Conservation (phyloP, 2,888 invertebrate genomes). For the Ormyrus nitidulus region DNA sequence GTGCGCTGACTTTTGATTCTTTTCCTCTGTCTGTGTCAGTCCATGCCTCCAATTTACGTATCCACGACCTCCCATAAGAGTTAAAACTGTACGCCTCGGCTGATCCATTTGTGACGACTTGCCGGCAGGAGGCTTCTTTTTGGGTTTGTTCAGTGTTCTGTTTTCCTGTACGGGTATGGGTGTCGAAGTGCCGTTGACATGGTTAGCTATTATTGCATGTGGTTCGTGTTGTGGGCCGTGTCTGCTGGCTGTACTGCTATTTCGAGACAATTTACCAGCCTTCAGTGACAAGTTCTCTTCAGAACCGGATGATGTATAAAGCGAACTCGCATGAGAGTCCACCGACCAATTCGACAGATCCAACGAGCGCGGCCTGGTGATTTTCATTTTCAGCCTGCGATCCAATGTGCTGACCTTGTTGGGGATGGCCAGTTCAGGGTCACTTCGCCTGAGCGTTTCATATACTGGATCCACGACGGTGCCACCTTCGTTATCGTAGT, state of each 20-base stretch:
- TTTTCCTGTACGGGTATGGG: constrained; percentile 46
- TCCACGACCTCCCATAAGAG: constrained; percentile 91
- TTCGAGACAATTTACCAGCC: constrained; percentile 82
- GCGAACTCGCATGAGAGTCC: constrained; percentile 87
- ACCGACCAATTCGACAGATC: constrained; percentile 93
- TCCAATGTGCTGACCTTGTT: constrained; percentile 89
- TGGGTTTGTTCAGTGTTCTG: constrained; percentile 36
- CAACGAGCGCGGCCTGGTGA: constrained; percentile 87
- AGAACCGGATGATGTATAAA: constrained; percentile 90
- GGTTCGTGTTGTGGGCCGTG: constrained; percentile 75
- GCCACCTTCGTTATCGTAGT: constrained; percentile 86
- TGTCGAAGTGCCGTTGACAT: constrained; percentile 57
- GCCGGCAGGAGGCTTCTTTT: constrained; percentile 58
- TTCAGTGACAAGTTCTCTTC: constrained; percentile 88
- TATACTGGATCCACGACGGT: constrained; percentile 84
- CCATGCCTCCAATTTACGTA: constrained; percentile 91
- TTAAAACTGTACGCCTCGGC: constrained; percentile 86
- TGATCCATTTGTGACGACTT: constrained; percentile 74
- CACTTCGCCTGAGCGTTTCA: constrained; percentile 86
- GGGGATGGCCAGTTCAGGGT: constrained; percentile 90
- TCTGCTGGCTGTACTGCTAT: constrained; percentile 86
- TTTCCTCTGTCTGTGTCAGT: constrained; percentile 77
- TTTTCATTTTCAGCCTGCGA: constrained; percentile 87
- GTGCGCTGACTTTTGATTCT: constrained; percentile 68
- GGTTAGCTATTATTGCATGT: constrained; percentile 67